These are phyloP conservation scores for Promerops cafer DNA, from an alignment of 2,113 vertebrate genomes.

Conservation along the genomic window DNA sequence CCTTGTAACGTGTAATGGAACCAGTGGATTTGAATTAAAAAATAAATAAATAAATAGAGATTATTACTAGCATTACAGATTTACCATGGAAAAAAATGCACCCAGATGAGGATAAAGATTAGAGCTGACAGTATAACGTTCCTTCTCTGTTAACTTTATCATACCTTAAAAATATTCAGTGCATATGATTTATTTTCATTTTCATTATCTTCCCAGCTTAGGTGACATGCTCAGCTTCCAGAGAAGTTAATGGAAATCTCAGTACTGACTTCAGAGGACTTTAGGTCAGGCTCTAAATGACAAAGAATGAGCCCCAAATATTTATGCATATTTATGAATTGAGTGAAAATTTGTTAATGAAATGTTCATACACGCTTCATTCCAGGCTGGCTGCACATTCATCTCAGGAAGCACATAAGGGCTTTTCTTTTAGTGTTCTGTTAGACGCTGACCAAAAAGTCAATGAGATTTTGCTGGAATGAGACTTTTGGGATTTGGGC, in stretches of 20 bases:
- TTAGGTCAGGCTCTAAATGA: not conserved
- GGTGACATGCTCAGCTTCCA: not conserved
- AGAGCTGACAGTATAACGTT: not conserved
- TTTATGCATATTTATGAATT: conserved; percentile 23
- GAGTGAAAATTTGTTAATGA: conserved; percentile 8
- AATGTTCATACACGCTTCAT: not conserved
- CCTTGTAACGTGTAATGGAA: not conserved
- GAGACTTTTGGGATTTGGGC: conserved; percentile 1
- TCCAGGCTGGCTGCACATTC: not conserved
- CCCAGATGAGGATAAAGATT: not conserved
- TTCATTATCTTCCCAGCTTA: not conserved
- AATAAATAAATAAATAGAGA: not conserved
- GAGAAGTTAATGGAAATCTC: not conserved
- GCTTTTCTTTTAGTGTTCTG: not conserved
- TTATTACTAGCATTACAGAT: not conserved
- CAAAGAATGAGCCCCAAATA: conserved; percentile 1
- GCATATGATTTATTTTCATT: not conserved
- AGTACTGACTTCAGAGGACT: not conserved
- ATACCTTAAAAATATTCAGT: not conserved
- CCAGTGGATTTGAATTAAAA: not conserved
- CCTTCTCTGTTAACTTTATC: not conserved
- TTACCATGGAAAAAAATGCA: not conserved
- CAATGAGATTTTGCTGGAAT: conserved; percentile 5
- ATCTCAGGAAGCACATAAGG: not conserved
- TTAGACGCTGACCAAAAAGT: not conserved